Evolutionary conservation across 2,113 vertebrate species (phyloP).

Genomic region (Piaya cayana): DNA sequence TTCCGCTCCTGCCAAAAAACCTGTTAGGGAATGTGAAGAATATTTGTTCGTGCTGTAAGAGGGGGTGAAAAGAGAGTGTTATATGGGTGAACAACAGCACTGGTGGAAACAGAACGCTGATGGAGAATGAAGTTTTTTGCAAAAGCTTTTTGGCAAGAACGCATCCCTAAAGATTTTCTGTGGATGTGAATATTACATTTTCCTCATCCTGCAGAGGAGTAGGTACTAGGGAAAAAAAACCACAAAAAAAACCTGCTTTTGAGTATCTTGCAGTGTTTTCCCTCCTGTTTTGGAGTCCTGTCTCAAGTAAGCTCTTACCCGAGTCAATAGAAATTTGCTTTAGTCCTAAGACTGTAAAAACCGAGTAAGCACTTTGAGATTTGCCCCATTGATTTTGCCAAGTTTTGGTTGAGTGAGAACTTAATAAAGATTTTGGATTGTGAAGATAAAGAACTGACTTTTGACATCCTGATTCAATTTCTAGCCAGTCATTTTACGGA

Average conservation of each 20-base stretch:
- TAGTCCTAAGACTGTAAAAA: neutral
- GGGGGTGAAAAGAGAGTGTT: slow-evolving; percentile 6
- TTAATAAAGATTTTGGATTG: slow-evolving; percentile 63
- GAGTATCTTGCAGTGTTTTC: neutral
- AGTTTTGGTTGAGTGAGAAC: slow-evolving; percentile 59
- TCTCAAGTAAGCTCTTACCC: neutral
- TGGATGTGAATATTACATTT: neutral
- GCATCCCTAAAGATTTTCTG: neutral
- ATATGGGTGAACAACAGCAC: neutral
- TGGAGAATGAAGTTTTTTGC: neutral
- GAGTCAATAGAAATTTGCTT: slow-evolving; percentile 52
- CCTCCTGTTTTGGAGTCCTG: neutral
- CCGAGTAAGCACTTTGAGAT: slow-evolving; percentile 20
- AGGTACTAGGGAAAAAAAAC: neutral
- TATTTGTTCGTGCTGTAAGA: slow-evolving; percentile 24
- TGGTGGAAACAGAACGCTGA: neutral
- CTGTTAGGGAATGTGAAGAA: neutral
- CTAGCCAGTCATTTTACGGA: slow-evolving; percentile 2
- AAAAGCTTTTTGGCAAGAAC: neutral
- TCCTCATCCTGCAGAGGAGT: neutral
- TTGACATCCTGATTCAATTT: slow-evolving; percentile 60
- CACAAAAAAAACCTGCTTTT: neutral
- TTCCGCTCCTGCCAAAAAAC: neutral
- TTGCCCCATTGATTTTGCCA: slow-evolving; percentile 61
- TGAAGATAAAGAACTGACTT: slow-evolving; percentile 55